Evolutionary conservation across 2,113 vertebrate species (phyloP), one percentile per base, ranked within the genome.

Genomic region (Crotalus horridus): DNA sequence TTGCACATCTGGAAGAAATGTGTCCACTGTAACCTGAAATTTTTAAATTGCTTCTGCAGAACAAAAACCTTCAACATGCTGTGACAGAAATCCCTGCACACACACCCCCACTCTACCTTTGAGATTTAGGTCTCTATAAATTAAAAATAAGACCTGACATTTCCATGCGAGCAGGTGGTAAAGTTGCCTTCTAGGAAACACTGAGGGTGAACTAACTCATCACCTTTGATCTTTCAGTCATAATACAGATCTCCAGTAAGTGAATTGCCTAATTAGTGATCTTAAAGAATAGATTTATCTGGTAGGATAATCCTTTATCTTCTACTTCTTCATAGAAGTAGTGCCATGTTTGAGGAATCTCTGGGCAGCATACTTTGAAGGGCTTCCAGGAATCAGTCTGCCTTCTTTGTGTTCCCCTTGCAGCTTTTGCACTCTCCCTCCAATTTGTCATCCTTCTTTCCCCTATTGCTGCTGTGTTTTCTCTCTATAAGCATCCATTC

Each of bases 141-240:
- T 89, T 56, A 56, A 46, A 85, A 89, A n/a, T 43, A 23, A 12
- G 92, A 85, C 20, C 54, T 92, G 64, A 58, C 39, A 85, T n/a
- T 92, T 74, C 91, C 39, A 20, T 81, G 85, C 51, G 9, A 46
- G 11, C 33, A 29, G 39, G 51, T 26, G 15, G 61, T 48, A 85
- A 69, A 85, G 54, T 51, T 74, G 61, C 85, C 58, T 64, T 91
- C 12, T 64, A 61, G 85, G 91, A 92, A 92, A 92, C 43, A 53
- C 6, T 23, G 53, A 59, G 15, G 21, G n/a, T 39, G 53, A 39
- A 7, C 33, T 23, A 29, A 43, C n/a, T 54, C 23, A 86, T 26
- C 33, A 21, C 23, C 56, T 86, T 87, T 90, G 29, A 61, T 29
- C 81, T 48, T 51, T 89, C 39, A 89, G 39, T 56, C 15, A 88